Conservation (phyloP, 1,140 invertebrate genomes). For the Trachelipus rathkii region DNA sequence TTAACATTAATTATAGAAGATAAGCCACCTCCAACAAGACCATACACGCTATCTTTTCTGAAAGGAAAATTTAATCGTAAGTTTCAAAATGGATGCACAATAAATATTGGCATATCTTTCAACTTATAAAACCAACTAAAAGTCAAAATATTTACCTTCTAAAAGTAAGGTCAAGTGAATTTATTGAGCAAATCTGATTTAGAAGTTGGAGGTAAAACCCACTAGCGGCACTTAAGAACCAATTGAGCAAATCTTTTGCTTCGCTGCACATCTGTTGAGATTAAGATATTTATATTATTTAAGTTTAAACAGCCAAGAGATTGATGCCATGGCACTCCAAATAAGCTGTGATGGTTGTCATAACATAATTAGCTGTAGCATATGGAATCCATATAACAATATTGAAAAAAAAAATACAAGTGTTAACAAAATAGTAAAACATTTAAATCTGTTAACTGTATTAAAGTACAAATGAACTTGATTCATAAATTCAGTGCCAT, state of each 20-base stretch:
- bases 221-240: slow-evolving; percentile 74
- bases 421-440: background rate
- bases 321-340: too few species aligned
- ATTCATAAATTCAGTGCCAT: background rate
- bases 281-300: slow-evolving; percentile 58
- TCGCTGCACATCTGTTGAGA: slow-evolving; percentile 57
- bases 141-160: slow-evolving; percentile 55
- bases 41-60: slow-evolving; percentile 41
- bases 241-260: slow-evolving; percentile 67
- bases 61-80: too few species aligned
- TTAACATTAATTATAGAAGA: slow-evolving; percentile 21
- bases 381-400: too few species aligned
- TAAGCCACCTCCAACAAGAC: slow-evolving; percentile 30
- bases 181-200: slow-evolving; percentile 74
- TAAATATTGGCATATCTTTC: too few species aligned
- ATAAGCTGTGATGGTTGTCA: too few species aligned
- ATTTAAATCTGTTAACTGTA: slow-evolving; percentile 10
- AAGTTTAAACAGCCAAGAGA: too few species aligned
- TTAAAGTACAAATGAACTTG: too few species aligned
- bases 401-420: too few species aligned
- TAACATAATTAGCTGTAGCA: too few species aligned
- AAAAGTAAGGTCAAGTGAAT: slow-evolving; percentile 74
- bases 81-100: too few species aligned
- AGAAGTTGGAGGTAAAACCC: slow-evolving; percentile 77
- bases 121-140: background rate